Conservation (phyloP, 2,113 vertebrate genomes). For the Pollimyrus isidori region DNA sequence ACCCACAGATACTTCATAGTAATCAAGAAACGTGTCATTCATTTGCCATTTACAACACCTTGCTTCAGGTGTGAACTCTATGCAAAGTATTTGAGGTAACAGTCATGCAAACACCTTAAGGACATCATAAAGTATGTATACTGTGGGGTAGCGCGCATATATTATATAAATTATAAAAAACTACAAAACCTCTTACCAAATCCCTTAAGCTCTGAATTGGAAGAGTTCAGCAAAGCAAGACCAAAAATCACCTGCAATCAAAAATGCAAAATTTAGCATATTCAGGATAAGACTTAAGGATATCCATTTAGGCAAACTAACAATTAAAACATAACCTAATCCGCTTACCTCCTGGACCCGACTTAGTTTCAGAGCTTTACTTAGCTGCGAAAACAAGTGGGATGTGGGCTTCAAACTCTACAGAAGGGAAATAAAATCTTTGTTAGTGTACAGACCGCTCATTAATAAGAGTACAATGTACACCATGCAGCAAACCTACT, state of each 20-base stretch:
- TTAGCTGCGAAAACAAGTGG: constrained; percentile 93
- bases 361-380: constrained; percentile 99
- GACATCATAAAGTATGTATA: neutral
- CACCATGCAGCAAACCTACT: neutral
- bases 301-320: neutral
- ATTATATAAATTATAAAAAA: neutral
- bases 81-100: neutral
- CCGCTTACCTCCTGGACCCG: constrained; percentile 91
- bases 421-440: constrained; percentile 20
- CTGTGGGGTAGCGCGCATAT: neutral
- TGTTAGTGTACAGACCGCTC: neutral
- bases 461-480: neutral
- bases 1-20: neutral
- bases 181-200: constrained; percentile 73
- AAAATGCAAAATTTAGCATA: constrained; percentile 16
- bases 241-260: constrained; percentile 89
- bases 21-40: neutral
- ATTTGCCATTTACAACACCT: neutral
- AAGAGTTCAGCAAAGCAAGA: constrained; percentile 91
- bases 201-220: constrained; percentile 83
- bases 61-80: neutral
- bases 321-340: neutral
- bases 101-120: neutral
- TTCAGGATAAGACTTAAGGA: neutral
- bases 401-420: constrained; percentile 97